Evolutionary conservation across 2,888 invertebrate genomes (phyloP).

Genomic region (Elaeidobius kamerunicus): DNA sequence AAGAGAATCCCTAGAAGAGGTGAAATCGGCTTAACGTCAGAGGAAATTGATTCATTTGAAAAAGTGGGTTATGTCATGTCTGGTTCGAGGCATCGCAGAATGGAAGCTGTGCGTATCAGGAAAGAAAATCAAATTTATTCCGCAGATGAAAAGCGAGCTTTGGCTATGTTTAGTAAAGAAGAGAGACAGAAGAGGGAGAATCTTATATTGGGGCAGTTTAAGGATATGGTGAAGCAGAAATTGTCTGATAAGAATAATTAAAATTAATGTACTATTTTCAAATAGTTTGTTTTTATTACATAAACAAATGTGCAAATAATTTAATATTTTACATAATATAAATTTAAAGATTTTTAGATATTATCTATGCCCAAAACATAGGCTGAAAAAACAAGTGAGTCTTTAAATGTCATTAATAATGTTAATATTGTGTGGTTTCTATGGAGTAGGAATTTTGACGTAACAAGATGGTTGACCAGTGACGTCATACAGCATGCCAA

Average conservation of each 20-base stretch:
- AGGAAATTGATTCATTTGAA: slow-evolving; percentile 92
- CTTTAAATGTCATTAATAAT: too few relatives aligned
- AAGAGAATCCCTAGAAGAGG: slow-evolving; percentile 97
- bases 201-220: slow-evolving; percentile 91
- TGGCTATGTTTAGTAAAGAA: slow-evolving; percentile 98
- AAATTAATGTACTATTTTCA: too few relatives aligned
- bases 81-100: slow-evolving; percentile 82
- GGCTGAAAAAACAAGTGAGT: too few relatives aligned
- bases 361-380: too few relatives aligned
- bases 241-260: slow-evolving; percentile 56
- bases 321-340: too few relatives aligned
- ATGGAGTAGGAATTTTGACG: too few relatives aligned
- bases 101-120: slow-evolving; percentile 99
- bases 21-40: slow-evolving; percentile 95
- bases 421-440: too few relatives aligned
- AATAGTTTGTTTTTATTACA: too few relatives aligned
- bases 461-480: too few relatives aligned
- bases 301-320: too few relatives aligned
- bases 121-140: slow-evolving; percentile 99
- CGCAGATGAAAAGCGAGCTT: slow-evolving; percentile 96
- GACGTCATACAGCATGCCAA: too few relatives aligned
- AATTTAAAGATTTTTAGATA: too few relatives aligned
- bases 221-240: slow-evolving; percentile 79
- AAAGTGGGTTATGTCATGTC: slow-evolving; percentile 97
- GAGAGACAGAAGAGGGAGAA: slow-evolving; percentile 94